Base-by-base conservation (phyloP, 1,140 invertebrate species). In the Drosophila persimilis region DNA sequence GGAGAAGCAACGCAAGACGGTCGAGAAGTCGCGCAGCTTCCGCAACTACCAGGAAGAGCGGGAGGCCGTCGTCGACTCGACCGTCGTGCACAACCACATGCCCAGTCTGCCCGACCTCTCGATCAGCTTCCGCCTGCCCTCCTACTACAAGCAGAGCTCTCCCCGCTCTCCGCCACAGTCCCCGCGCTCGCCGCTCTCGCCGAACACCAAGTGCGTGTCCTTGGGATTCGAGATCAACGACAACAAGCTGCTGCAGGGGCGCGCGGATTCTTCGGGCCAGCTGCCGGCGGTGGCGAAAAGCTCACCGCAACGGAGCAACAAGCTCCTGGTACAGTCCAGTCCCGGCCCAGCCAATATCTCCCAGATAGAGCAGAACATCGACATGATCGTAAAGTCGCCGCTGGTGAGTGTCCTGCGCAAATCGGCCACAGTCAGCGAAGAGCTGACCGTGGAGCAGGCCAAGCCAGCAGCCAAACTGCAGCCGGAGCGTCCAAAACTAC, bases 1-100 rank as follows among this genome's bases (percentile, higher is more conserved):
- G 44, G 84, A 90, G 51, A 89, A 91, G 69, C 85, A 90, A 41
- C 77, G 92, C 57, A 93, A 93, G 77, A 92, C 93, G 20, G 92
- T 95, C 41, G 92, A 94, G 17, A 95, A 95, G 81, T 94, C 94
- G 6, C 93, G 94, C 53, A 95, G 94, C 81, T 95, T 95, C 77
- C 93, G 94, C 65, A 92, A 93, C 56, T 93, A 93, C 35, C 92
- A 92, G 29, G 92, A 93, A 5, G 86, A 91, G 26, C 52, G 62
- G 0, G 35, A 39, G 11, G 11, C 35, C 35, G 35, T 39, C 11
- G 64, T 72, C 2, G 61, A 70, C 1, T 44, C 51, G 0, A 13
- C 57, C 1, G 15, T 72, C 7, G 64, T 86, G 64, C 76, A 77
- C 61, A 79, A 61, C 52, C 88, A 88, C 35, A 91, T 91, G 90